A percentile compares a stretch with the other conserved stretches of the same genome.
phyloP scores from a whole-genome alignment of 2,888 invertebrate species.

The Eustalomyia histrio region DNA sequence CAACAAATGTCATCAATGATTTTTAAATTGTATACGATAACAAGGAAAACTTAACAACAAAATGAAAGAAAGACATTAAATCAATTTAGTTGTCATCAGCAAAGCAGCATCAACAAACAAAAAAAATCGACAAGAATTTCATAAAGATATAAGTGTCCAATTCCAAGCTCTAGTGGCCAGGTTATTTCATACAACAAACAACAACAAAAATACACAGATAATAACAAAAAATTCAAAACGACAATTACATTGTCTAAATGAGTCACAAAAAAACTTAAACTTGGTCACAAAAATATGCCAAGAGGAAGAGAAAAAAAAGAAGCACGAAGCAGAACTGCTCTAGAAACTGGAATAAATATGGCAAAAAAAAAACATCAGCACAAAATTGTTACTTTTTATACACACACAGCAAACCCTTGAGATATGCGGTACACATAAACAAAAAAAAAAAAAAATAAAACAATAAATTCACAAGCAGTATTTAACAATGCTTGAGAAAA shows the following conservation, averaged over 20 bases:
- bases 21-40: slow-evolving; percentile 20
- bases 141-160: slow-evolving; percentile 32
- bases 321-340: slow-evolving; percentile 9
- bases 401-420: too few relatives aligned
- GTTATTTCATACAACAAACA: background rate
- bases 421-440: too few relatives aligned
- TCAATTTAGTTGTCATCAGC: slow-evolving; percentile 53
- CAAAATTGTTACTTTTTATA: slow-evolving; percentile 1
- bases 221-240: background rate
- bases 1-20: slow-evolving; percentile 50
- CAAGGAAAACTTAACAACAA: background rate
- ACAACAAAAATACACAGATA: background rate
- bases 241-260: slow-evolving; percentile 42
- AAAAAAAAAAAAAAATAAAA: too few relatives aligned
- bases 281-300: slow-evolving; percentile 10
- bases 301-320: background rate
- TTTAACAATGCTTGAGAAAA: too few relatives aligned
- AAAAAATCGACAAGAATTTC: slow-evolving; percentile 33
- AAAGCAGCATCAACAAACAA: background rate
- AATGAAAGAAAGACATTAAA: slow-evolving; percentile 40
- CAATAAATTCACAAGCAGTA: too few relatives aligned
- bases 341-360: slow-evolving; percentile 16
- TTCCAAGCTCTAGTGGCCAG: background rate
- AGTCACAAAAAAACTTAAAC: slow-evolving; percentile 18
- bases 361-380: background rate